A percentile compares a stretch with the other conserved stretches of the same genome.
phyloP scores from a whole-genome alignment of 2,797 vertebrate genomes.

The Craterocephalus amniculus region DNA sequence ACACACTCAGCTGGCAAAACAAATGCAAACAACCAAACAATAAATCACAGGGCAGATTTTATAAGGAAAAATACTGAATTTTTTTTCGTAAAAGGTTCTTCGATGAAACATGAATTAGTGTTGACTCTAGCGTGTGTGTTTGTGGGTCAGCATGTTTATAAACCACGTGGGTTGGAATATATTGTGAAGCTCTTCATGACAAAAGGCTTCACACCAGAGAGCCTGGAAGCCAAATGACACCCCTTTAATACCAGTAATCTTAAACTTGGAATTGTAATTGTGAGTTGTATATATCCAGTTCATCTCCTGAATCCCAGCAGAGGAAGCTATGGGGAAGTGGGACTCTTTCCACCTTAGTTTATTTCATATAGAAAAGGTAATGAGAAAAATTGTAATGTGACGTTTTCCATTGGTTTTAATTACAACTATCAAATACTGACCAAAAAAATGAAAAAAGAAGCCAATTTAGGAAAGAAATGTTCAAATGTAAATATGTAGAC shows the following conservation, averaged over 20 bases:
- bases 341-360: background rate
- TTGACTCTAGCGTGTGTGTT: background rate
- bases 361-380: too few species aligned
- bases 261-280: background rate
- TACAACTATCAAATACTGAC: background rate
- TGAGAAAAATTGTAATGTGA: too few species aligned
- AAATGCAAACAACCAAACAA: background rate
- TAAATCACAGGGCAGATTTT: background rate
- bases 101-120: background rate
- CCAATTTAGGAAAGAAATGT: background rate
- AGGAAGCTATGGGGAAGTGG: background rate
- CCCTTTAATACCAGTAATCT: background rate
- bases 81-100: background rate
- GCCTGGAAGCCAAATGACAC: background rate
- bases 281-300: background rate
- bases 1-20: background rate
- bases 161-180: background rate
- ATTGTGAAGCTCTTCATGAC: background rate
- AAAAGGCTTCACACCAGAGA: background rate
- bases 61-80: too few species aligned
- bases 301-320: background rate
- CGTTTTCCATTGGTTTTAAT: background rate
- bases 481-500: background rate
- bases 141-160: background rate
- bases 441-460: background rate